Evolutionary conservation across 2,888 invertebrate genomes (phyloP).

Genomic region (Phengaris alcon): DNA sequence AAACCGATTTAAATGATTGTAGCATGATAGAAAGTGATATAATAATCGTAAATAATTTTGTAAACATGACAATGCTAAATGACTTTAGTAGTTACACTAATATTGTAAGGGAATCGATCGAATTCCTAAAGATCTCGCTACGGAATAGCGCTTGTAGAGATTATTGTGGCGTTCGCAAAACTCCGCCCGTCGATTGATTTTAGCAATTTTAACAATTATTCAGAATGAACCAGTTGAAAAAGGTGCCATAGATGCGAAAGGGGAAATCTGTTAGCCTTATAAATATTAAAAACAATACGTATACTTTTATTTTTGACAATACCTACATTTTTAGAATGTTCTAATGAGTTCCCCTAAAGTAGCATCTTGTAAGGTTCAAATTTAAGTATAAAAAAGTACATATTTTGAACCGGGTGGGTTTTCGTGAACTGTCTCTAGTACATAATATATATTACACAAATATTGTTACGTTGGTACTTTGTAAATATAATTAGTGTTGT

Average conservation of each 20-base stretch:
- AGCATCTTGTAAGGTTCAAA: not conserved
- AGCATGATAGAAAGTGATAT: not conserved
- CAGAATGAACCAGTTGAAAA: not conserved
- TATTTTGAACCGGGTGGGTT: not conserved
- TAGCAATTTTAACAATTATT: not conserved
- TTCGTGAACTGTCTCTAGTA: not conserved
- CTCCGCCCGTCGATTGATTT: not conserved
- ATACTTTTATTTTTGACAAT: too few relatives aligned
- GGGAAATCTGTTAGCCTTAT: not conserved
- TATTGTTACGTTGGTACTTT: slow-evolving; percentile 63
- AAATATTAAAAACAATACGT: too few relatives aligned
- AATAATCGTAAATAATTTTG: slow-evolving; percentile 14
- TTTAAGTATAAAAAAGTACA: not conserved
- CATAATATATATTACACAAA: slow-evolving; percentile 41
- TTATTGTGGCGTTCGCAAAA: not conserved
- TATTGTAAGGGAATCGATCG: not conserved
- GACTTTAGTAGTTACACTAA: not conserved
- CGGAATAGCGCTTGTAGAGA: slow-evolving; percentile 7
- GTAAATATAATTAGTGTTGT: slow-evolving; percentile 64
- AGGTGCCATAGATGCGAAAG: slow-evolving; percentile 7
- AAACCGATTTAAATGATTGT: slow-evolving; percentile 4
- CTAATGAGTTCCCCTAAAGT: not conserved
- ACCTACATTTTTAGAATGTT: too few relatives aligned
- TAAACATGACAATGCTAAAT: slow-evolving; percentile 25
- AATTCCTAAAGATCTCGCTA: slow-evolving; percentile 3